Evolutionary conservation across 2,113 vertebrate species (phyloP).

Genomic region (Neolamprologus longior): DNA sequence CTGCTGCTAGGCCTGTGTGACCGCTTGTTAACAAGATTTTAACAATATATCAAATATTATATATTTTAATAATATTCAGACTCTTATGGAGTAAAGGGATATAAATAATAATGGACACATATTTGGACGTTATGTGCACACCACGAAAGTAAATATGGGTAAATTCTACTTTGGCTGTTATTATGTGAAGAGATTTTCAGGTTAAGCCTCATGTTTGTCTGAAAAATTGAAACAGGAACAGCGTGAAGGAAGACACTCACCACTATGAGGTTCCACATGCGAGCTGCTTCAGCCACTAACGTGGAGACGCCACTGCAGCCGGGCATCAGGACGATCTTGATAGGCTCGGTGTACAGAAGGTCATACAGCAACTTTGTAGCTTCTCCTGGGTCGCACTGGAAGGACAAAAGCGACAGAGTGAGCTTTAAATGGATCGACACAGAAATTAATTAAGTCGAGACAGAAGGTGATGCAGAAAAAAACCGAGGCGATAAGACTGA

Average conservation of each 20-base stretch:
- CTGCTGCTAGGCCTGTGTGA: background rate
- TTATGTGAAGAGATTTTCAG: background rate
- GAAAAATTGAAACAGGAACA: background rate
- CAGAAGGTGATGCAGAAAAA: background rate
- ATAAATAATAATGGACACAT: background rate
- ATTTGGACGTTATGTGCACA: background rate
- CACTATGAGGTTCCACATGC: constrained; percentile 98
- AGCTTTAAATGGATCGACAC: background rate
- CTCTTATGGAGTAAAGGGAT: background rate
- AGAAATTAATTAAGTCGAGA: constrained; percentile 4
- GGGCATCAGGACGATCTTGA: constrained; percentile 94
- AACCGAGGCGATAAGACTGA: background rate
- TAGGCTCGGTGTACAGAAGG: constrained; percentile 91
- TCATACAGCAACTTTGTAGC: constrained; percentile 92
- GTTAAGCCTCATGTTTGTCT: background rate
- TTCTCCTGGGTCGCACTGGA: constrained; percentile 88
- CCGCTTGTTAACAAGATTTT: background rate
- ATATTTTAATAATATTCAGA: background rate
- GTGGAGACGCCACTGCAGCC: constrained; percentile 94
- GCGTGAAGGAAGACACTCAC: constrained; percentile 49
- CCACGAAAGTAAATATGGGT: fast-evolving
- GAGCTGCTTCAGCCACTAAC: constrained; percentile 86
- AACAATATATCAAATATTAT: background rate
- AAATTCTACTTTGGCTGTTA: background rate
- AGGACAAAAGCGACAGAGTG: background rate